A percentile compares a stretch with the other conserved stretches of the same genome.
Evolutionary conservation across 2,888 invertebrate genomes (phyloP).

Genomic region (Rhagonycha fulva): DNA sequence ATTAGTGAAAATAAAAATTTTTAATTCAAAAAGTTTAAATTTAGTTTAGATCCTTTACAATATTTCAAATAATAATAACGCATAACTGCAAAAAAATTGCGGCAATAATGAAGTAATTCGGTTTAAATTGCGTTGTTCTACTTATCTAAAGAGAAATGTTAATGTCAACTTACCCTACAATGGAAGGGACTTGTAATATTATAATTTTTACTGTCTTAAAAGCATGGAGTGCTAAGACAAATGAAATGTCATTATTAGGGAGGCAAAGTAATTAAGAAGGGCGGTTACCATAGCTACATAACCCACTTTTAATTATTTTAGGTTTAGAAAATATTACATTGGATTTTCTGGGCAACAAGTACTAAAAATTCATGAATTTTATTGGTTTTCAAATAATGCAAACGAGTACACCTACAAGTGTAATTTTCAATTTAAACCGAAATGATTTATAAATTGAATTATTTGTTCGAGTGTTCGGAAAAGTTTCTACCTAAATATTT

Average conservation of each 20-base stretch:
- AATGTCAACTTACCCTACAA: slow-evolving; percentile 19
- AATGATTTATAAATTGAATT: not conserved
- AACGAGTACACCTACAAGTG: slow-evolving; percentile 13
- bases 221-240: slow-evolving; percentile 18
- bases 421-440: not conserved
- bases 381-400: slow-evolving; percentile 15
- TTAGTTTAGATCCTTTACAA: not conserved
- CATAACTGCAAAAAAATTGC: not conserved
- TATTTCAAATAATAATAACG: not conserved
- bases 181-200: slow-evolving; percentile 12
- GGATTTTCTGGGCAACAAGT: slow-evolving; percentile 11
- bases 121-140: slow-evolving; percentile 14
- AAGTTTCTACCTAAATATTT: not conserved
- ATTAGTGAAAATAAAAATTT: too few species aligned
- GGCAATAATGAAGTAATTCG: slow-evolving; percentile 11
- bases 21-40: not conserved
- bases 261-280: slow-evolving; percentile 21
- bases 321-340: slow-evolving; percentile 8
- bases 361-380: slow-evolving; percentile 21
- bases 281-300: slow-evolving; percentile 19
- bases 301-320: slow-evolving; percentile 19
- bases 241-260: slow-evolving; percentile 24
- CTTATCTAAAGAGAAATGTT: slow-evolving; percentile 21
- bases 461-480: not conserved
- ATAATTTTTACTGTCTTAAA: slow-evolving; percentile 23